A percentile compares a stretch with the other conserved stretches of the same genome.
These are phyloP conservation scores for Notocelia uddmanniana DNA, from an alignment of 2,888 invertebrate species.

Conservation along the genomic window DNA sequence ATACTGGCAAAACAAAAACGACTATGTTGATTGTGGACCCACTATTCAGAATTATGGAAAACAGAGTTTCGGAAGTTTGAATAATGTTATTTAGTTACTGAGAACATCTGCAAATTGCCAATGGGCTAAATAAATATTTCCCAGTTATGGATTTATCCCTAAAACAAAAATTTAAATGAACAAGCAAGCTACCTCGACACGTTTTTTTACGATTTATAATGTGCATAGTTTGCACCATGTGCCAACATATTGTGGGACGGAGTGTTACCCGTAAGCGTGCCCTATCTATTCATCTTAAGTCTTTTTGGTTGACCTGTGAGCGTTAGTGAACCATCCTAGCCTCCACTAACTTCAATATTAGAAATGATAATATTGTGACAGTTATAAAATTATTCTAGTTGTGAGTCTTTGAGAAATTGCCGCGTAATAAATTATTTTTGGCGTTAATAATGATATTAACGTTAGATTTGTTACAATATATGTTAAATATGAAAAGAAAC, in stretches of 20 bases:
- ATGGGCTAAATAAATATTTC: too few species aligned
- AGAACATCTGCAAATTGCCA: too few species aligned
- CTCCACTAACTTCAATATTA: background rate
- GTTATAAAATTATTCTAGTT: background rate
- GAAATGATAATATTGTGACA: background rate
- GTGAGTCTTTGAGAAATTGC: background rate
- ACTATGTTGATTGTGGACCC: too few species aligned
- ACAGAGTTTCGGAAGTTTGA: too few species aligned
- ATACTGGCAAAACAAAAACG: too few species aligned
- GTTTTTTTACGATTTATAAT: background rate
- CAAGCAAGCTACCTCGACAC: background rate
- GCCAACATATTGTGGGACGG: background rate
- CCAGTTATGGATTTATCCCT: too few species aligned
- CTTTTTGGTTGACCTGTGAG: background rate
- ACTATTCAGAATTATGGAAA: too few species aligned
- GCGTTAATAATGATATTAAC: too few species aligned
- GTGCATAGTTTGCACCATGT: background rate
- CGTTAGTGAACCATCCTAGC: background rate
- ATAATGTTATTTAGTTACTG: too few species aligned
- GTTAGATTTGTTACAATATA: background rate
- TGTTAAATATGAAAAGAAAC: background rate
- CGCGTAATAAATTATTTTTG: background rate
- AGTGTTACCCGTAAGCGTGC: conserved; percentile 2
- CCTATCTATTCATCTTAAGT: conserved; percentile 12
- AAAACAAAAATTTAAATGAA: too few species aligned